Percentiles rank a stretch among this genome's conserved stretches.
phyloP scores from a whole-genome alignment of 2,113 vertebrate species.

The Crotalus viridis region DNA sequence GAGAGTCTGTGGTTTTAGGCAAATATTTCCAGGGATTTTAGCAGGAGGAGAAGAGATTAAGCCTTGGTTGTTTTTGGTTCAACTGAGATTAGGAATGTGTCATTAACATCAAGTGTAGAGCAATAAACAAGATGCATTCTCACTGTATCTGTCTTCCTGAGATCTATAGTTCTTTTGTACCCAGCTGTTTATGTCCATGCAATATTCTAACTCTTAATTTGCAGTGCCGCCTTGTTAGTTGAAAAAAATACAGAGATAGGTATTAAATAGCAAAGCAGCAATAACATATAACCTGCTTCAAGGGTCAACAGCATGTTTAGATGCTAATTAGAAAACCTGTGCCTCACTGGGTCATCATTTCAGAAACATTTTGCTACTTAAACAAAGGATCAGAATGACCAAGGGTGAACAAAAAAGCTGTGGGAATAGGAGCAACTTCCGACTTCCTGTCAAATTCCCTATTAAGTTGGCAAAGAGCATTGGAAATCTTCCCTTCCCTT shows the following conservation, averaged over 20 bases:
- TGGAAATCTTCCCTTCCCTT: background rate
- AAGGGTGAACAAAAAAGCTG: background rate
- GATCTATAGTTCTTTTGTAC: background rate
- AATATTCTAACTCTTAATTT: background rate
- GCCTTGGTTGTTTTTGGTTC: background rate
- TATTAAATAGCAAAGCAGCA: background rate
- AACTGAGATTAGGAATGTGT: background rate
- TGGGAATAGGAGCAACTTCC: background rate
- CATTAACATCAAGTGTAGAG: background rate
- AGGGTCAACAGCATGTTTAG: background rate
- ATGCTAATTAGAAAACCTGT: background rate
- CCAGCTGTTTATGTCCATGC: background rate
- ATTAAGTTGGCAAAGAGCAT: background rate
- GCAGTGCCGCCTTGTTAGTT: background rate
- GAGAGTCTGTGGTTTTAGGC: background rate
- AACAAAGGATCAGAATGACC: background rate
- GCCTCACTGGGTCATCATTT: background rate
- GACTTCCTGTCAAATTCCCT: background rate
- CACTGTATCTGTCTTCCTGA: background rate
- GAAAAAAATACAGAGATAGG: background rate
- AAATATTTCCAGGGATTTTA: background rate
- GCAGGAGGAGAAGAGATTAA: background rate
- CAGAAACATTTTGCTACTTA: background rate
- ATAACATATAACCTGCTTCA: background rate
- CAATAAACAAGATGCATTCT: background rate